Evolutionary conservation across 2,797 vertebrate species (phyloP), one percentile per base, ranked within the genome.

Genomic region (Antrozous pallidus): DNA sequence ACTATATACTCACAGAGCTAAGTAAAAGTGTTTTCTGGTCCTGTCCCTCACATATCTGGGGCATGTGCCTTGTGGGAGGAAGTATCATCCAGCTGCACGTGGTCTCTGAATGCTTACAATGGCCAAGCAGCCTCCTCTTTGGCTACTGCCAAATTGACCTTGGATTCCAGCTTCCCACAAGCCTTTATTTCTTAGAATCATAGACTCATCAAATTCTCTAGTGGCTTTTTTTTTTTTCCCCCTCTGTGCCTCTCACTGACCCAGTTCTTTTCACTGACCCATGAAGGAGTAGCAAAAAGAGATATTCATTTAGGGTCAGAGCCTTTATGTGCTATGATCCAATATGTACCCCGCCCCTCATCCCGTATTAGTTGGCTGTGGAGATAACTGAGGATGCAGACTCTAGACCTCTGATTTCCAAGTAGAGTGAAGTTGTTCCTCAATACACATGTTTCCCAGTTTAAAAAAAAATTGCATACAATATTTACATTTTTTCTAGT

Each of bases 131-230:
- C 73, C 81, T 96, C 77, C 75, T 95, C 86, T 79, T 78, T 88
- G 78, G 65, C 90, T 81, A 31, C 40, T 86, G 88, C 85, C 90
- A 95, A 88, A 70, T 42, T 1, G 14, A 93, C 93, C 73, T 97
- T 93, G 95, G 87, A 93, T 93, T 93, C 74, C 78, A 86, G 84
- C 94, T 93, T 96, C 94, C 96, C 93, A 97, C 90, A 92, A 86
- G 70, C 65, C 88, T 88, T 95, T 91, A 94, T 97, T 97, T 97
- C 95, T 95, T 94, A 97, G 90, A 97, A 93, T 88, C 94, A 79
- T 56, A 22, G 93, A 96, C 90, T 97, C 96, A 95, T 96, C 95
- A 96, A 79, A 96, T 95, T 97, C 93, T 92, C 94, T 82, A 45
- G 63, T 73, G 38, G 26, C 36, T 91, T 89, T 54, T 94, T 73